These are phyloP conservation scores for Neopelma chrysocephalum DNA, from an alignment of 2,797 vertebrate species.

Conservation along the genomic window DNA sequence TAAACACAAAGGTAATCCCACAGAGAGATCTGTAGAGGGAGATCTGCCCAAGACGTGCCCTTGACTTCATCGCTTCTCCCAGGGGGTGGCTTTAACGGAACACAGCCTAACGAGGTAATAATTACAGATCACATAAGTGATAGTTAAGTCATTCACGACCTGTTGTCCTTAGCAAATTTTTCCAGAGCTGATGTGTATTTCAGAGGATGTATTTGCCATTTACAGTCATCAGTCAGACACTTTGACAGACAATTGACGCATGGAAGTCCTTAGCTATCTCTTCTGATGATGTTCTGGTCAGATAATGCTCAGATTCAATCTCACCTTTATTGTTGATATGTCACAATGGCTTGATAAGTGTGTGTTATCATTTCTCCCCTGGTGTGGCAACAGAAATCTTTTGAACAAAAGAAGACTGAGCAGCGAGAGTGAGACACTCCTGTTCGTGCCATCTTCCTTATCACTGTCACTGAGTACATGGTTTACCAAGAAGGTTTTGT, in stretches of 20 bases:
- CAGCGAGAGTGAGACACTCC: not conserved
- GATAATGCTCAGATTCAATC: slow-evolving; percentile 14
- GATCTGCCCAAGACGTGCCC: slow-evolving; percentile 30
- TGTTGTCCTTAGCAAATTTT: not conserved
- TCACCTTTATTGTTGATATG: not conserved
- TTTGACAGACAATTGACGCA: not conserved
- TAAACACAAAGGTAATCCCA: slow-evolving; percentile 39
- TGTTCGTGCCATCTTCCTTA: not conserved
- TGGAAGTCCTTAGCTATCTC: not conserved
- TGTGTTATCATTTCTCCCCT: not conserved
- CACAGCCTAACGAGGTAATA: not conserved
- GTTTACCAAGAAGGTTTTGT: not conserved
- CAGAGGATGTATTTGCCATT: not conserved
- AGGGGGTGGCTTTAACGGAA: not conserved
- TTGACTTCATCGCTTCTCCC: slow-evolving; percentile 13
- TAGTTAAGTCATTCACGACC: slow-evolving; percentile 20
- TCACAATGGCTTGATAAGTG: not conserved
- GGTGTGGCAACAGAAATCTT: not conserved
- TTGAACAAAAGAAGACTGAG: not conserved
- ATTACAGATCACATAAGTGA: not conserved
- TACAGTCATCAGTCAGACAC: not conserved
- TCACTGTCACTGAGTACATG: not conserved
- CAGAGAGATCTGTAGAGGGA: not conserved
- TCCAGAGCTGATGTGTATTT: not conserved
- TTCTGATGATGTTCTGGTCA: not conserved